Base-by-base conservation (phyloP, 1,140 invertebrate genomes). In the Archegozetes longisetosus region DNA sequence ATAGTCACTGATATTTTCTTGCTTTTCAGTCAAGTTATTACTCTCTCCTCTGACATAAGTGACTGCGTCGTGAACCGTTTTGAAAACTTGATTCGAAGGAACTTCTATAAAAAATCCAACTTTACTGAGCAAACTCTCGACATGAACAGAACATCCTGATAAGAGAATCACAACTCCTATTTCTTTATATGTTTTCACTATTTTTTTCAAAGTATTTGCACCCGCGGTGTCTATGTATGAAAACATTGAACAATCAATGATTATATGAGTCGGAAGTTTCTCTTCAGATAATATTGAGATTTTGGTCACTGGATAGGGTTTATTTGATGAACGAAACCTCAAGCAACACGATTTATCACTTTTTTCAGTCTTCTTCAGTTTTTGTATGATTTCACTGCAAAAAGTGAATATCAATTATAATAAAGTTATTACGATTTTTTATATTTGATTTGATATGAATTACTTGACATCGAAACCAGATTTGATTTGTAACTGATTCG, bases 401-500 rank as follows among this genome's bases (percentile, higher is more conserved):
- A n/a, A n/a, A n/a, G n/a, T n/a, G n/a, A n/a, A n/a, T n/a, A n/a
- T n/a, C n/a, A n/a, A n/a, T n/a, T n/a, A n/a, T n/a, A n/a, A n/a
- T n/a, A n/a, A n/a, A n/a, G n/a, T n/a, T n/a, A n/a, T n/a, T n/a
- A n/a, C n/a, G n/a, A n/a, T n/a, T n/a, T n/a, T n/a, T n/a, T n/a
- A n/a, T n/a, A n/a, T n/a, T n/a, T n/a, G n/a, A n/a, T n/a, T n/a
- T n/a, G n/a, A n/a, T n/a, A n/a, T n/a, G n/a, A n/a, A 4, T 51
- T 25, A 51, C 53, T 58, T 61, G 20, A 58, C 50, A 2, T 75
- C 29, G 22, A 62, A 27, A 40, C 46, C 40, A 4, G 60, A 76
- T 72, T 65, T 78, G 76, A 3, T 22, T 29, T 57, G 28, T 20
- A 70, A 58, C 17, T 56, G 28, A 28, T 57, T 49, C 25, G 66